phyloP scores from a whole-genome alignment of 2,113 vertebrate species.

The Salvator merianae region DNA sequence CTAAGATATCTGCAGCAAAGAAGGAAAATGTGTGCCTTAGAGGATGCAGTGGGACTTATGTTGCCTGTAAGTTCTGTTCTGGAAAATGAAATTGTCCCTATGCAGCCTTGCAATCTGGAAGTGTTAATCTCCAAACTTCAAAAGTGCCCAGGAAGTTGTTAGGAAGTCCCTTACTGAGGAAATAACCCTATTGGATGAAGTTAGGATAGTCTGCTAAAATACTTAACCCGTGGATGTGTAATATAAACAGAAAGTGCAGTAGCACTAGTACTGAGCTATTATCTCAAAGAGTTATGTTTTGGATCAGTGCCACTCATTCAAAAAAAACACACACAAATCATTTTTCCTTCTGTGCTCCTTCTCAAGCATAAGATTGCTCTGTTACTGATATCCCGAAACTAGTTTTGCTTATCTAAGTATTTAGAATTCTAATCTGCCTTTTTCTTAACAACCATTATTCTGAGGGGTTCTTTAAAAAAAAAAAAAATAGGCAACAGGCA shows the following conservation, averaged over 20 bases:
- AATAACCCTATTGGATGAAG: neutral
- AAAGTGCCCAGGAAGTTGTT: neutral
- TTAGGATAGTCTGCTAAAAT: neutral
- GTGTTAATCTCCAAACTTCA: neutral
- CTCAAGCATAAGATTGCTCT: slow-evolving; percentile 17
- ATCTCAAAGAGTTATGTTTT: neutral
- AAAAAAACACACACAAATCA: too few relatives aligned
- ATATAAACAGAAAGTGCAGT: slow-evolving; percentile 33
- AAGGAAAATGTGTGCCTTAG: neutral
- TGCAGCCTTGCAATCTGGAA: neutral
- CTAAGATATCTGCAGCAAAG: neutral
- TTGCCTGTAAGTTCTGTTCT: neutral
- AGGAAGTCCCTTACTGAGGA: slow-evolving; percentile 4
- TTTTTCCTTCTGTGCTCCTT: neutral
- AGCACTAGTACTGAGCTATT: neutral
- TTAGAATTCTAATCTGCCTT: neutral
- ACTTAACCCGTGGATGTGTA: slow-evolving; percentile 14
- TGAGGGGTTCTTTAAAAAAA: neutral
- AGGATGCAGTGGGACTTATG: neutral
- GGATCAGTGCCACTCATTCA: slow-evolving; percentile 10
- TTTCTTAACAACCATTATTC: neutral
- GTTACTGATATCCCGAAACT: slow-evolving; percentile 11
- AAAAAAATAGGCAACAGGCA: slow-evolving; percentile 1
- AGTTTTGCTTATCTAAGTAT: neutral
- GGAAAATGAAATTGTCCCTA: neutral